Conservation (phyloP, 2,797 vertebrate genomes). For the Todus mexicanus region DNA sequence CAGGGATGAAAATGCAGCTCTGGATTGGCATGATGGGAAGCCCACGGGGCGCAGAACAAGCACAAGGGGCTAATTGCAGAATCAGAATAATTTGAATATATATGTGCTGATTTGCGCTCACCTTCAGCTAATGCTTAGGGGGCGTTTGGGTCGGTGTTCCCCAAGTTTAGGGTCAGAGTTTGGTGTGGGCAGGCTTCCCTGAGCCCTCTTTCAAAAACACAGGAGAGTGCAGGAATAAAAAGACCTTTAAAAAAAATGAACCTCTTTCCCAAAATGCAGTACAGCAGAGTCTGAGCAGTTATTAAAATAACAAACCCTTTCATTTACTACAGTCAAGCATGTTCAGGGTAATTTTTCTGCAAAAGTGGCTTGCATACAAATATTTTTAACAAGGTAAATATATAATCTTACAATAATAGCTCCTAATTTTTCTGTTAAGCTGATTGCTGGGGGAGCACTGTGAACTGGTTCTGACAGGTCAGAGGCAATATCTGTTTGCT, state of each 20-base stretch:
- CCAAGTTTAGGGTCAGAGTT: slow-evolving; percentile 33
- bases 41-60: not conserved
- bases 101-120: slow-evolving; percentile 10
- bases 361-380: slow-evolving; percentile 67
- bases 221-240: not conserved
- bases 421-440: slow-evolving; percentile 68
- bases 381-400: slow-evolving; percentile 70
- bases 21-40: slow-evolving; percentile 1
- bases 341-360: slow-evolving; percentile 58
- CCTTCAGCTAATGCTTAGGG: slow-evolving; percentile 17
- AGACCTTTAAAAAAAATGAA: slow-evolving; percentile 49
- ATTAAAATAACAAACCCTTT: slow-evolving; percentile 66
- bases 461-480: slow-evolving; percentile 68
- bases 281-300: slow-evolving; percentile 29
- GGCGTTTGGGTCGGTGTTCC: not conserved
- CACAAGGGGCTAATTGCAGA: slow-evolving; percentile 35
- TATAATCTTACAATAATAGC: slow-evolving; percentile 66
- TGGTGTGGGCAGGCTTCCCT: not conserved
- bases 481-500: slow-evolving; percentile 68
- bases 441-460: slow-evolving; percentile 47
- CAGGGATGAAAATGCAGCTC: slow-evolving; percentile 36
- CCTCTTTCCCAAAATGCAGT: slow-evolving; percentile 46
- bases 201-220: not conserved
- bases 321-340: slow-evolving; percentile 57
- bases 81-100: slow-evolving; percentile 32